Conservation (phyloP, 2,113 vertebrate species). For the Azemiops feae region DNA sequence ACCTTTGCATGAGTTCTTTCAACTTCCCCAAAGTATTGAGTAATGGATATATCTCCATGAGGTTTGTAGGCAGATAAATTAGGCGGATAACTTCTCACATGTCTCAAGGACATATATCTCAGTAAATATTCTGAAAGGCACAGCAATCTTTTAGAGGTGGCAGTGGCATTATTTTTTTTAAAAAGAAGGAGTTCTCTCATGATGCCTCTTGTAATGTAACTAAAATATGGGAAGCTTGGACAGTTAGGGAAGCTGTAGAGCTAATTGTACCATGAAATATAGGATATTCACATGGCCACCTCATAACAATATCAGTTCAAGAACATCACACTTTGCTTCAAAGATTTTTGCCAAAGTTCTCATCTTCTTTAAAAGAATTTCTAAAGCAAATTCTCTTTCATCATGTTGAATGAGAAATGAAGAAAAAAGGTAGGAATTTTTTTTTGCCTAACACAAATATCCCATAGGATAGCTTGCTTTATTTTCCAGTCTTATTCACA, state of each 20-base stretch:
- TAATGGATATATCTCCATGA: background rate
- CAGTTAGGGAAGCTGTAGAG: background rate
- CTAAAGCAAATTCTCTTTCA: background rate
- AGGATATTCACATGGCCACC: background rate
- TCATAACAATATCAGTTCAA: background rate
- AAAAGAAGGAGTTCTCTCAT: background rate
- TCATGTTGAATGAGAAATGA: background rate
- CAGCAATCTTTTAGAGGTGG: background rate
- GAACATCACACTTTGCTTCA: background rate
- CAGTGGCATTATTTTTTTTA: background rate
- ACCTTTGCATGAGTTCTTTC: background rate
- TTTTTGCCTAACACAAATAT: background rate
- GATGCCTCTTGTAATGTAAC: background rate
- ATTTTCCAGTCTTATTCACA: background rate
- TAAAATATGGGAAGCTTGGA: background rate
- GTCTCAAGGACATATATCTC: background rate
- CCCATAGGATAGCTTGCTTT: background rate
- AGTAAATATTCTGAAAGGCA: background rate
- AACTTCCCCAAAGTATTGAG: background rate
- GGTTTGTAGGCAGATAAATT: no score
- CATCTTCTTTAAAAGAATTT: background rate
- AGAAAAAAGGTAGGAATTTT: background rate
- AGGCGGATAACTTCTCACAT: background rate
- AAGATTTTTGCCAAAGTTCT: background rate
- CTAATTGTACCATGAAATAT: background rate